Base-by-base conservation (phyloP, 2,888 invertebrate genomes). In the Sisyra nigra region DNA sequence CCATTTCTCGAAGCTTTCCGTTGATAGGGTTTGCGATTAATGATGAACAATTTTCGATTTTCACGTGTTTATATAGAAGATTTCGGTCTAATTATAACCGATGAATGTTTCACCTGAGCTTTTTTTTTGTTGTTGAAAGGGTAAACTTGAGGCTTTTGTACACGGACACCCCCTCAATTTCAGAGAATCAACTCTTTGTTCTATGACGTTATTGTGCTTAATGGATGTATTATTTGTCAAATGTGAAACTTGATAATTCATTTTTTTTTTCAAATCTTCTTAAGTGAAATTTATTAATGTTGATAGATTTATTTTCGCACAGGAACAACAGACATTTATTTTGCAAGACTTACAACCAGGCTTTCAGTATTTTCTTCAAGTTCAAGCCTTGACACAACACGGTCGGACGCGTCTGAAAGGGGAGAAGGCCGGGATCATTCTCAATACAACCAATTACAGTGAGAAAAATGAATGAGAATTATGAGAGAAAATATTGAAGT, bases 351-450 rank as follows among this genome's bases (percentile, higher is more conserved):
- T 84, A 40, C 68, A 74, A 51, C 71, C 74, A 5, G 73, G 79
- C 54, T 80, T 80, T 1, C 71, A 76, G 60, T 84, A 84, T 57
- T 83, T 82, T 53, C 66, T 84, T 33, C 83, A 84, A 73, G 79
- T 84, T 4, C 82, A 83, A 61, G 81, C 82, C 4, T 69, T 82
- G 47, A 73, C 76, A 29, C 71, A 78, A 50, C 82, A 70, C 53
- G 82, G 81, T 2, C 67, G 70, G 40, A 71, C 76, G 9, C 72
- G 76, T 49, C 59, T 83, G 13, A 72, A 77, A 41, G 80, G 83
- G 42, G 74, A 77, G 37, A 82, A 81, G 52, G 74, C 76, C 2
- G 77, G 76, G 8, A 66, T 79, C 43, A 71, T 82, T 41, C 71
- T 78, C 52, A 82, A 84, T 55, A 82, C 81, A 2, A 80, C 80